Percentiles rank a stretch among this genome's conserved stretches.
phyloP scores from a whole-genome alignment of 2,113 vertebrate species.

The Clupea harengus region DNA sequence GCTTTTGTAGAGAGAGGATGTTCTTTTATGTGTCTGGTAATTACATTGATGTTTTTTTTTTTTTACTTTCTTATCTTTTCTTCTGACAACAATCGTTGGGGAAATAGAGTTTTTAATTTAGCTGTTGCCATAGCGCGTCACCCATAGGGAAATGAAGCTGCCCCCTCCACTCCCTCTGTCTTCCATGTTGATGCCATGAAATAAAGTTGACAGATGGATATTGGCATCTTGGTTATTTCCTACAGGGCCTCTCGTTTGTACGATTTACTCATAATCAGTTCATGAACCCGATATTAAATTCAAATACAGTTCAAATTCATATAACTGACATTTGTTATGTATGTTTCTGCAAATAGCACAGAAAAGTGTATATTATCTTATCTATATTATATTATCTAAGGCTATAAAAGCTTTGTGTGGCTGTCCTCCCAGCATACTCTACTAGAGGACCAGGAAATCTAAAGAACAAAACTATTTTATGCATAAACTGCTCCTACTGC shows the following conservation, averaged over 20 bases:
- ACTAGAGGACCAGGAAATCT: background rate
- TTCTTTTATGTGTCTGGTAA: background rate
- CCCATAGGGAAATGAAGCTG: background rate
- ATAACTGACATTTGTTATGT: background rate
- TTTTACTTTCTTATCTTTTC: background rate
- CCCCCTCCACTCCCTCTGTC: background rate
- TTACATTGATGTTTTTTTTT: background rate
- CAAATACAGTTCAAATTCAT: background rate
- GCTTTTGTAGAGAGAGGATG: background rate
- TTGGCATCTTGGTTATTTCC: background rate
- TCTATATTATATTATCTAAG: no score
- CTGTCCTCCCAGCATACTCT: background rate
- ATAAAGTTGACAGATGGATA: conserved; percentile 17
- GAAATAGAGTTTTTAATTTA: conserved; percentile 8
- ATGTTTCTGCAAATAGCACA: background rate
- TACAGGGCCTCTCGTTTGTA: background rate
- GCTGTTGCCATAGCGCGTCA: background rate
- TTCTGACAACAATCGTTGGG: background rate
- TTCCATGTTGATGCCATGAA: background rate
- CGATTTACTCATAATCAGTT: background rate
- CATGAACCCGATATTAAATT: conserved; percentile 4
- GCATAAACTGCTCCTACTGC: background rate
- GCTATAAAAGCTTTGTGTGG: background rate
- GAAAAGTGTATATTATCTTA: background rate
- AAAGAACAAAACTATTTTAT: background rate